A percentile compares a stretch with the other conserved stretches of the same genome.
Evolutionary conservation across 2,888 invertebrate genomes (phyloP).

Genomic region (Drosophila greeni): DNA sequence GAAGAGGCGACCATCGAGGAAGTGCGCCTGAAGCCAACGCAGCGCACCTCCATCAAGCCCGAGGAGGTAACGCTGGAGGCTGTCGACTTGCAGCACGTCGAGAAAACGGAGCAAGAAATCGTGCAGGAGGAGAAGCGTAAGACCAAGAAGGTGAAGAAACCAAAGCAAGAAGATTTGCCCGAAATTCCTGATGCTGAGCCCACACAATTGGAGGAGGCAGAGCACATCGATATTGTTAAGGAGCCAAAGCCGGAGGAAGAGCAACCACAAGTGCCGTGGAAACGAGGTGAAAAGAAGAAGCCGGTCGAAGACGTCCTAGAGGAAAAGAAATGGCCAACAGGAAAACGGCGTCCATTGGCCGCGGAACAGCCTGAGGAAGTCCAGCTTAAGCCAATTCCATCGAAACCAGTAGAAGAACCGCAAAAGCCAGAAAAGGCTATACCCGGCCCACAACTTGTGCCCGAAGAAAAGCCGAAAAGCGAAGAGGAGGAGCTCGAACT

Average conservation of each 20-base stretch:
- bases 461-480: constrained; percentile 71
- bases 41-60: constrained; percentile 61
- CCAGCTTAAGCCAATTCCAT: constrained; percentile 77
- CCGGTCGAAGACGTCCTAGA: constrained; percentile 73
- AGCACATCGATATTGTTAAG: constrained; percentile 73
- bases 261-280: constrained; percentile 76
- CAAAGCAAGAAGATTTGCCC: constrained; percentile 72
- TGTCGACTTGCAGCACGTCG: constrained; percentile 72
- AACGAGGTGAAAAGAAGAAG: constrained; percentile 78
- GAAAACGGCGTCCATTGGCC: constrained; percentile 78
- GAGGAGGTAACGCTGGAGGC: constrained; percentile 72
- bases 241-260: constrained; percentile 70
- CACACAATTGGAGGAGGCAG: constrained; percentile 73
- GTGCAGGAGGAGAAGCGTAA: constrained; percentile 72
- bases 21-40: constrained; percentile 80
- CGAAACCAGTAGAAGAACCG: constrained; percentile 71
- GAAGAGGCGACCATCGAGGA: constrained; percentile 79
- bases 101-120: constrained; percentile 72
- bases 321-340: constrained; percentile 77
- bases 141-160: constrained; percentile 70
- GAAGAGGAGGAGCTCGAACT: constrained; percentile 69
- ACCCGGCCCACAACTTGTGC: constrained; percentile 67
- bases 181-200: constrained; percentile 75
- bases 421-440: constrained; percentile 68
- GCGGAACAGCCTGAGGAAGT: constrained; percentile 79